phyloP scores from a whole-genome alignment of 2,888 invertebrate species.

The Sipha maydis region DNA sequence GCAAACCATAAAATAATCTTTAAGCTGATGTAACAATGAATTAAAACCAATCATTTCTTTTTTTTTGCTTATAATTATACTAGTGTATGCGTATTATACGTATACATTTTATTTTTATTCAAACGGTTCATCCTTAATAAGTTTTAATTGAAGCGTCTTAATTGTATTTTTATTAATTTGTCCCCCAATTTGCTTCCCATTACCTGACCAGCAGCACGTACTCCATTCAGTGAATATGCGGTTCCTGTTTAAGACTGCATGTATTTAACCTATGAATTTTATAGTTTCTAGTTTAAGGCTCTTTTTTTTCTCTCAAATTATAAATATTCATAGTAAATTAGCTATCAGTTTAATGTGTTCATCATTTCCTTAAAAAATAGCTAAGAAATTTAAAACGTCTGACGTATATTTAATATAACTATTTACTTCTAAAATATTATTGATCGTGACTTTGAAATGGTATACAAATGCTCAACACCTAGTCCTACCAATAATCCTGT shows the following conservation, averaged over 20 bases:
- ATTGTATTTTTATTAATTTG: neutral
- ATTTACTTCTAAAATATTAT: neutral
- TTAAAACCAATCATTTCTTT: constrained; percentile 43
- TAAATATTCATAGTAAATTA: neutral
- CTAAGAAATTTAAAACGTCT: neutral
- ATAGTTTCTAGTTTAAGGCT: neutral
- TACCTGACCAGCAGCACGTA: constrained; percentile 1
- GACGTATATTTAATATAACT: neutral
- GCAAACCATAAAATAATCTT: constrained; percentile 3
- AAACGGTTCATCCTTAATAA: neutral
- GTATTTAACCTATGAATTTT: neutral
- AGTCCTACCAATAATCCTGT: neutral
- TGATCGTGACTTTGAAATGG: neutral
- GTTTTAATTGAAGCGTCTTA: neutral
- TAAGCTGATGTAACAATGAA: constrained; percentile 48
- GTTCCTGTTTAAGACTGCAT: neutral
- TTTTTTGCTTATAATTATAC: neutral
- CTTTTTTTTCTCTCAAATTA: neutral
- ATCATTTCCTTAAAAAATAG: no score
- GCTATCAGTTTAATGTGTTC: neutral
- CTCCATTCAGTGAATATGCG: neutral
- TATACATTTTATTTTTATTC: neutral
- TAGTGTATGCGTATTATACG: neutral
- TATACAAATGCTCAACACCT: neutral
- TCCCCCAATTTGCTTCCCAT: neutral